These are phyloP conservation scores for Chrysotoxum bicinctum DNA, from an alignment of 2,888 invertebrate genomes.

Conservation along the genomic window DNA sequence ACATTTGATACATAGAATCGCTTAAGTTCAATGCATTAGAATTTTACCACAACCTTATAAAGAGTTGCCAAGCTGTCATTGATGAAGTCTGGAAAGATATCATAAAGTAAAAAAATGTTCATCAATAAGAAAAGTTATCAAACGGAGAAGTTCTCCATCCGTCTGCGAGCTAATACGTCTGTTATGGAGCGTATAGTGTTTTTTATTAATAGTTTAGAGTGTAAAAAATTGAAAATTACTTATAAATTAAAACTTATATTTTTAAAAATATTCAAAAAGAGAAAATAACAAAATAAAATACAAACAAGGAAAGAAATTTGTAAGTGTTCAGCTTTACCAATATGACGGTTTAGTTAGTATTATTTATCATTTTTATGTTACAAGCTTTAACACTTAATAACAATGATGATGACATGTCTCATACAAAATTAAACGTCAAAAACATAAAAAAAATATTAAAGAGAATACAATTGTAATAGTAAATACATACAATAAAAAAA, in stretches of 20 bases:
- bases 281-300: constrained; percentile 17
- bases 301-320: constrained; percentile 51
- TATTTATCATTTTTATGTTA: constrained; percentile 42
- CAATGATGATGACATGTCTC: constrained; percentile 47
- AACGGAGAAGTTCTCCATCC: too few species aligned
- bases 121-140: too few species aligned
- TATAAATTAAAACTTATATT: constrained; percentile 56
- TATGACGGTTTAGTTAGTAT: constrained; percentile 73
- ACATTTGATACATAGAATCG: too few species aligned
- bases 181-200: too few species aligned
- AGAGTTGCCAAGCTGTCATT: too few species aligned
- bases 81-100: too few species aligned
- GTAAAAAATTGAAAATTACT: constrained; percentile 32
- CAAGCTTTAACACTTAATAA: constrained; percentile 34
- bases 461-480: constrained; percentile 50
- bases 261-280: constrained; percentile 49
- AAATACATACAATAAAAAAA: constrained; percentile 48
- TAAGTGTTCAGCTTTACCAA: constrained; percentile 52
- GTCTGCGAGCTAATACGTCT: too few species aligned
- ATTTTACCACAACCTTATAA: too few species aligned
- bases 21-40: too few species aligned
- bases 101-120: too few species aligned
- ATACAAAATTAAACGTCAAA: constrained; percentile 5
- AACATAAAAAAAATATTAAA: neutral
- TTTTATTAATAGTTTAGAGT: too few species aligned